Conservation (phyloP, 1,140 invertebrate species). For the Scaptodrosophila lebanonensis region DNA sequence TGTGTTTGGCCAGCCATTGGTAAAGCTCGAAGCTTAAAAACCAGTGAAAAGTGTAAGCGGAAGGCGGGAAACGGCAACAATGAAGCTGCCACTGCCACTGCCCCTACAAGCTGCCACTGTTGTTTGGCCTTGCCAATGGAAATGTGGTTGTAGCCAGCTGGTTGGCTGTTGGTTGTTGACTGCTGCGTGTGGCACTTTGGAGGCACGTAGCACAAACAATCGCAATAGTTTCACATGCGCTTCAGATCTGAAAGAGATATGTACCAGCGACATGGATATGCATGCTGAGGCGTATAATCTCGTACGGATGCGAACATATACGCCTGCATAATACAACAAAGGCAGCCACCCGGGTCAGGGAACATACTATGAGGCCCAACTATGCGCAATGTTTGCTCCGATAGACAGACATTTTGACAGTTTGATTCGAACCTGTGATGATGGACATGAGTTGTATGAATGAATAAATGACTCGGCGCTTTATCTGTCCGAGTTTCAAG, state of each 20-base stretch:
- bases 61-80: slow-evolving; percentile 11
- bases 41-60: slow-evolving; percentile 49
- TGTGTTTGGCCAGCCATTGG: too few relatives aligned
- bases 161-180: background rate
- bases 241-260: slow-evolving; percentile 26
- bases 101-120: slow-evolving; percentile 5
- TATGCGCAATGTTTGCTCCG: slow-evolving; percentile 7
- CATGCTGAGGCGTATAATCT: slow-evolving; percentile 3
- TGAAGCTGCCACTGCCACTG: slow-evolving; percentile 5
- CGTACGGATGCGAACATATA: slow-evolving; percentile 39
- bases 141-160: slow-evolving; percentile 19
- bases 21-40: slow-evolving; percentile 33
- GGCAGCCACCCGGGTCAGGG: slow-evolving; percentile 34
- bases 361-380: slow-evolving; percentile 23
- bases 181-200: too few relatives aligned
- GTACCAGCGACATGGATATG: slow-evolving; percentile 34
- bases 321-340: slow-evolving; percentile 9
- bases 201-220: slow-evolving; percentile 44
- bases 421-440: too few relatives aligned
- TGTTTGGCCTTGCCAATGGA: slow-evolving; percentile 52
- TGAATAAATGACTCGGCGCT: too few relatives aligned
- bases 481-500: too few relatives aligned
- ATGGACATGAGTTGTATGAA: too few relatives aligned
- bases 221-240: slow-evolving; percentile 46
- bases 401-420: slow-evolving; percentile 49